These are phyloP conservation scores for Drosophila subquinaria DNA, from an alignment of 2,888 invertebrate species.

Conservation along the genomic window DNA sequence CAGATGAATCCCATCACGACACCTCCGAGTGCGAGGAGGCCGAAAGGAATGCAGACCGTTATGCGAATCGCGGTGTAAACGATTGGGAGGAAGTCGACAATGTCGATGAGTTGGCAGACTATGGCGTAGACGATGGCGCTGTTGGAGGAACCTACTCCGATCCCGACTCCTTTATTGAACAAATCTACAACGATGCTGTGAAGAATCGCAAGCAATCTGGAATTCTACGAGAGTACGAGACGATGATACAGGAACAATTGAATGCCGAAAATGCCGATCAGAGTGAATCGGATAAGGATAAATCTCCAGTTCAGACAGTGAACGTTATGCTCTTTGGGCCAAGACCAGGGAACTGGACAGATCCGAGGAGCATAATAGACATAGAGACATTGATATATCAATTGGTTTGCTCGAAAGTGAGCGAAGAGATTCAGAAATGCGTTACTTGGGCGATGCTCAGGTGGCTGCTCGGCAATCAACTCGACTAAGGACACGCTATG, in stretches of 20 bases:
- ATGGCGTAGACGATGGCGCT: constrained; percentile 75
- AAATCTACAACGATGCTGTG: constrained; percentile 84
- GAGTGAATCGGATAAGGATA: constrained; percentile 68
- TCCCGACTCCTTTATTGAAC: constrained; percentile 83
- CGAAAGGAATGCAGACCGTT: constrained; percentile 83
- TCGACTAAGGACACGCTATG: constrained; percentile 83
- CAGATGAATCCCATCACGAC: constrained; percentile 85
- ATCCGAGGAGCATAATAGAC: constrained; percentile 44
- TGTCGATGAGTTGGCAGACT: constrained; percentile 54
- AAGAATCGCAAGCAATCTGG: constrained; percentile 84
- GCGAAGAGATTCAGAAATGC: constrained; percentile 75
- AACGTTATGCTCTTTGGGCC: constrained; percentile 77
- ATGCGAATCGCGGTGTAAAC: constrained; percentile 78
- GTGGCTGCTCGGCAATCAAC: constrained; percentile 78
- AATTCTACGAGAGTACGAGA: constrained; percentile 83
- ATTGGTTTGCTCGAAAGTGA: constrained; percentile 76
- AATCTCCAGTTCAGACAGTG: constrained; percentile 69
- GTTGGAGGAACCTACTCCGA: constrained; percentile 80
- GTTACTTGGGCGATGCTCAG: constrained; percentile 83
- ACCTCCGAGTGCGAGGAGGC: constrained; percentile 85
- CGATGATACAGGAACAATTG: constrained; percentile 77
- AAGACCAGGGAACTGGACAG: constrained; percentile 67
- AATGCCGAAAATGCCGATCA: constrained; percentile 50
- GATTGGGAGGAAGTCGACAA: constrained; percentile 81
- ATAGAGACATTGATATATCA: constrained; percentile 60